Percentiles rank a stretch among this genome's conserved stretches.
Evolutionary conservation across 2,888 invertebrate species (phyloP).

Genomic region (Gastrophysa polygoni): DNA sequence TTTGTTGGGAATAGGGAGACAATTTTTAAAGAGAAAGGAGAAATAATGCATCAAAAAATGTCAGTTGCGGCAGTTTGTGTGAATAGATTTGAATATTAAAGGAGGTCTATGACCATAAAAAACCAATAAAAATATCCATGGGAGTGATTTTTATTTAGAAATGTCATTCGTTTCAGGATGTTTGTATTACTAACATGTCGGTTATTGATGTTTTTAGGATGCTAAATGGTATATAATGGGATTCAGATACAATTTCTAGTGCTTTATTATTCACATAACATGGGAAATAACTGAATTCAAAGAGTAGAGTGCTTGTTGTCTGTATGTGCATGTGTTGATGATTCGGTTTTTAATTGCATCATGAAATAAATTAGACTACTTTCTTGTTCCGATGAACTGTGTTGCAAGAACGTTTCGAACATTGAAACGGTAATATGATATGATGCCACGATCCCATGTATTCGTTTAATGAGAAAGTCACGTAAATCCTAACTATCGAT

Average conservation of each 20-base stretch:
- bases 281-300: not conserved
- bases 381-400: not conserved
- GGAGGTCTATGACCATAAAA: constrained; percentile 43
- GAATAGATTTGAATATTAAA: constrained; percentile 53
- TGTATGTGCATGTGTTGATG: not conserved
- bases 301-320: not conserved
- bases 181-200: constrained; percentile 38
- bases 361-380: not conserved
- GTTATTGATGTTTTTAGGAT: constrained; percentile 35
- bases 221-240: not conserved
- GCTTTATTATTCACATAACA: not conserved
- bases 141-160: constrained; percentile 42
- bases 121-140: constrained; percentile 40
- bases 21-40: not conserved
- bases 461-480: not conserved
- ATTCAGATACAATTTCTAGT: not conserved
- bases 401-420: not conserved
- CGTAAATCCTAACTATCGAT: not conserved
- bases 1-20: not conserved
- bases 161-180: constrained; percentile 40
- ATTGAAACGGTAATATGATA: not conserved
- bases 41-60: not conserved
- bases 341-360: not conserved
- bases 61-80: constrained; percentile 47
- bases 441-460: not conserved